Evolutionary conservation across 37 sponge, comb jelly and placozoan species (phyloP).

Genomic region (Aplysina aerophoba): DNA sequence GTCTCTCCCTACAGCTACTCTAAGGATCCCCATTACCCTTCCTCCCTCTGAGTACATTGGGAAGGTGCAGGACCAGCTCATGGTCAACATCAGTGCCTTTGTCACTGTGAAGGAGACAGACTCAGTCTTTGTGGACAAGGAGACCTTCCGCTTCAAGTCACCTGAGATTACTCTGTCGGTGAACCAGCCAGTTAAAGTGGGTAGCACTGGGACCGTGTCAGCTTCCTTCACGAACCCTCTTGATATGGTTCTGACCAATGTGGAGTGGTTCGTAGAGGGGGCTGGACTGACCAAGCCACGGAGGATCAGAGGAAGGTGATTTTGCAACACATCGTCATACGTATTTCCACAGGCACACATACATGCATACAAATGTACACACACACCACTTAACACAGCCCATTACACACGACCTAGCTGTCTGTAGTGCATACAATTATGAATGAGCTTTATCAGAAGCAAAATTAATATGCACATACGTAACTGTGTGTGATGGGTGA

Average conservation of each 20-base stretch:
- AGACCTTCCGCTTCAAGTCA: conserved; percentile 32
- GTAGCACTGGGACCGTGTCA: too few relatives aligned
- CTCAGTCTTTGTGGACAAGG: not conserved
- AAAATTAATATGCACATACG: too few relatives aligned
- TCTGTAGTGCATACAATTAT: too few relatives aligned
- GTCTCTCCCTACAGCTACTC: too few relatives aligned
- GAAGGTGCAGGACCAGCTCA: conserved; percentile 39
- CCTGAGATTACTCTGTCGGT: not conserved
- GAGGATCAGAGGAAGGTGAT: not conserved
- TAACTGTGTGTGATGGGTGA: too few relatives aligned
- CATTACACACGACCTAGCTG: too few relatives aligned
- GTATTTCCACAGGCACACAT: not conserved
- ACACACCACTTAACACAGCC: too few relatives aligned
- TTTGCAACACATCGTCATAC: too few relatives aligned
- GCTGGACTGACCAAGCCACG: not conserved
- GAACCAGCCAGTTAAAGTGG: too few relatives aligned
- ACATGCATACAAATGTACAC: too few relatives aligned
- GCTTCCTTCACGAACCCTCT: conserved; percentile 24
- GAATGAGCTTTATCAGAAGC: too few relatives aligned
- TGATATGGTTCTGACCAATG: not conserved
- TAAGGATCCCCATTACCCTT: not conserved
- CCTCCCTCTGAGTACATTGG: conserved; percentile 38
- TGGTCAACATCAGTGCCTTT: conserved; percentile 41
- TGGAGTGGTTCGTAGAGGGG: conserved; percentile 23
- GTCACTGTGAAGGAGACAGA: conserved; percentile 38